Conservation (phyloP, 2,888 invertebrate genomes). For the Laothoe populi region DNA sequence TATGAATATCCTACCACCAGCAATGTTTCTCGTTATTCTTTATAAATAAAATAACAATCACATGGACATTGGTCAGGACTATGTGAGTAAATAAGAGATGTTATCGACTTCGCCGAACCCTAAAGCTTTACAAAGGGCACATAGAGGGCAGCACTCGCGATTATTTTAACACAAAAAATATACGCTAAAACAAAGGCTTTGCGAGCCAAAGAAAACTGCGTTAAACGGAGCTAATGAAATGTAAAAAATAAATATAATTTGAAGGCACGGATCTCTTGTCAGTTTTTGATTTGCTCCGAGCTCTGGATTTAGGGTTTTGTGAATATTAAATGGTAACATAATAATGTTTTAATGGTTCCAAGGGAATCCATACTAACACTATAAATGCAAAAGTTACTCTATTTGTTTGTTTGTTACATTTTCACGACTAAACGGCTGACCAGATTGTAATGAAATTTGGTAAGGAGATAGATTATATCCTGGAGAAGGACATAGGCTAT, state of each 20-base stretch:
- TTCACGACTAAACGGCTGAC: no score
- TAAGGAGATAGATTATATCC: no score
- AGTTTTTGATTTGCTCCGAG: neutral
- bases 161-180: conserved; percentile 11
- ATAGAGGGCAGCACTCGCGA: neutral
- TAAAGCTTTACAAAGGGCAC: conserved; percentile 3
- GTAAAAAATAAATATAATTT: conserved; percentile 20
- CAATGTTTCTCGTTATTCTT: no score
- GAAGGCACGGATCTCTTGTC: neutral
- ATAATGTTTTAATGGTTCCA: neutral
- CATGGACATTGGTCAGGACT: no score
- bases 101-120: neutral
- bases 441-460: no score
- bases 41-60: no score
- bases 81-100: no score
- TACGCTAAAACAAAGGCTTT: conserved; percentile 18
- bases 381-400: no score
- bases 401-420: no score
- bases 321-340: neutral
- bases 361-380: no score
- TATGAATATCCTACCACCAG: no score
- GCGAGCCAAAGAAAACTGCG: conserved; percentile 8
- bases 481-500: no score
- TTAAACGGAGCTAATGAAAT: conserved; percentile 20
- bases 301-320: neutral